Evolutionary conservation across 2,113 vertebrate species (phyloP).

Genomic region (Rhizomys pruinosus): DNA sequence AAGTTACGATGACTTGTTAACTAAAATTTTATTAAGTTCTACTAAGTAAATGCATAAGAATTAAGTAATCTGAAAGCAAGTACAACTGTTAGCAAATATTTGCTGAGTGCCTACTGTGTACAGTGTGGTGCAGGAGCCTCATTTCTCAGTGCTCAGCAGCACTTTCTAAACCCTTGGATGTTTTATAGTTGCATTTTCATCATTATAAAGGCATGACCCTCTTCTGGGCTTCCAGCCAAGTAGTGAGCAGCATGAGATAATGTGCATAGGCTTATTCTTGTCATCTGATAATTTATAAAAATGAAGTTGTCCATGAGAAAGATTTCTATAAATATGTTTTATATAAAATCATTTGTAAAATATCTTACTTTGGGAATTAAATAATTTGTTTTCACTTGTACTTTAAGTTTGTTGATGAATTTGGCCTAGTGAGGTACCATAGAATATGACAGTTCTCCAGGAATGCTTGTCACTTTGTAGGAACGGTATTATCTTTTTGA

Average conservation of each 20-base stretch:
- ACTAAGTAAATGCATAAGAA: not conserved
- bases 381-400: conserved; percentile 44
- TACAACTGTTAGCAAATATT: conserved; percentile 35
- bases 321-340: conserved; percentile 65
- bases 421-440: not conserved
- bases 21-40: not conserved
- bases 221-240: conserved; percentile 83
- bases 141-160: conserved; percentile 66
- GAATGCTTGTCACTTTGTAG: conserved; percentile 54
- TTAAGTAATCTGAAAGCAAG: not conserved
- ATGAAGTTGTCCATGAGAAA: conserved; percentile 68
- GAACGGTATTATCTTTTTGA: conserved; percentile 59
- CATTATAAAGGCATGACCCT: conserved; percentile 82
- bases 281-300: conserved; percentile 83
- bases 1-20: not conserved
- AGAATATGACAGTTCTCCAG: conserved; percentile 47
- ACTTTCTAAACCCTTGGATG: conserved; percentile 64
- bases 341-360: conserved; percentile 64
- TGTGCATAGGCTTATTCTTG: conserved; percentile 82
- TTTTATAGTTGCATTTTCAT: conserved; percentile 82
- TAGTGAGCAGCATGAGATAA: conserved; percentile 81
- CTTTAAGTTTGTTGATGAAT: conserved; percentile 59
- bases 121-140: not conserved
- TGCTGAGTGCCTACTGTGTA: conserved; percentile 64
- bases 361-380: conserved; percentile 61